Percentiles rank a stretch among this genome's conserved stretches.
These are phyloP conservation scores for Hemiscyllium ocellatum DNA, from an alignment of 2,113 vertebrate genomes.

Conservation along the genomic window DNA sequence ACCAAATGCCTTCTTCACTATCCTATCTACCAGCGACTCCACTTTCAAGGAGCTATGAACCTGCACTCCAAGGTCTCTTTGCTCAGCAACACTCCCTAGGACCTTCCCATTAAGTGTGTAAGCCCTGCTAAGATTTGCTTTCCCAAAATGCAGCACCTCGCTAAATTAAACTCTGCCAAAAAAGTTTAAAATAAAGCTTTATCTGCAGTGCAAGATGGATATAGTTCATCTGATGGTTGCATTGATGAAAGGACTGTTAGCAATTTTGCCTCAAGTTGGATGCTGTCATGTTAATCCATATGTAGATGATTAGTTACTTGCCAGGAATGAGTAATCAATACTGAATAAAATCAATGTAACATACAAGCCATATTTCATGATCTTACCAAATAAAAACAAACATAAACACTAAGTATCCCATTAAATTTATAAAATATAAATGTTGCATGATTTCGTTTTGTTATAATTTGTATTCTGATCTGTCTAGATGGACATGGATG, in stretches of 20 bases:
- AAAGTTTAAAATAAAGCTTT: background rate
- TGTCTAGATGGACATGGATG: slow-evolving; percentile 49
- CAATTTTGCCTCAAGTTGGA: background rate
- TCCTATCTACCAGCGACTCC: too few species aligned
- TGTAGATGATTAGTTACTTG: background rate
- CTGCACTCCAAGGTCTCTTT: too few species aligned
- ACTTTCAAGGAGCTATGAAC: too few species aligned
- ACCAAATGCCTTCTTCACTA: too few species aligned
- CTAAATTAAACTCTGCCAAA: background rate
- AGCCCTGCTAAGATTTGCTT: too few species aligned
- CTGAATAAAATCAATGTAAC: background rate
- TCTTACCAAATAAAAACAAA: background rate
- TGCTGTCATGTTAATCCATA: background rate
- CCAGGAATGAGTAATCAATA: background rate
- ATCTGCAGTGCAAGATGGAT: background rate
- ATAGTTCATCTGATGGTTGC: background rate
- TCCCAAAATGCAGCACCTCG: too few species aligned
- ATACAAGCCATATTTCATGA: background rate
- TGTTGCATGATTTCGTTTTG: background rate
- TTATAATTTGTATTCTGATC: background rate
- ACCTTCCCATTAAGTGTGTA: too few species aligned
- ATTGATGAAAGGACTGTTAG: background rate
- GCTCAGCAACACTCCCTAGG: too few species aligned
- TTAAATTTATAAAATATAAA: background rate
- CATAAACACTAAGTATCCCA: background rate